Evolutionary conservation across 2,888 invertebrate genomes (phyloP), one percentile per base, ranked within the genome.

Genomic region (Hyles lineata): DNA sequence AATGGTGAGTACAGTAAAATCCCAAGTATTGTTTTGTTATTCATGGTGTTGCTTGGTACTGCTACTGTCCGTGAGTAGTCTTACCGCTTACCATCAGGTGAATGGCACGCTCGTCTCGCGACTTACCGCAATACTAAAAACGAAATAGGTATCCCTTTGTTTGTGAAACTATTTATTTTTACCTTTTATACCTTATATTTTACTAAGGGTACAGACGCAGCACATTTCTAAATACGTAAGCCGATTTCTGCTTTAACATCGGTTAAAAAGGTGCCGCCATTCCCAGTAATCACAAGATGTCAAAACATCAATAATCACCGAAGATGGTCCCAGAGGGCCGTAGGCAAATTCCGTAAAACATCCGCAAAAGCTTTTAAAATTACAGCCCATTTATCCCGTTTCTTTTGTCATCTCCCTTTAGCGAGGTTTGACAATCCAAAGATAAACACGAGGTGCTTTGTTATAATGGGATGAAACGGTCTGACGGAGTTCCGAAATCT

Each of bases 351-450:
- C 89, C 85, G 87, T 88, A 87, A 86, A 91, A 88, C 88, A 89
- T 86, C 87, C 88, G 89, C 87, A 87, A 90, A 92, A 91, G 93
- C 93, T 93, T 93, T 94, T 91, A 92, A 91, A 93, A 93, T 93
- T 92, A 92, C 90, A 86, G 86, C 84, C 89, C 90, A 92, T 94
- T 93, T 92, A 92, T 91, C 88, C 88, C 77, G 83, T 84, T 88
- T 92, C 88, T 90, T 92, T 93, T 93, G 92, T 93, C 85, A 82
- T 85, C 81, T 88, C 90, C 91, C 90, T 88, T 85, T 83, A 83
- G 82, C 83, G 84, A 86, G 82, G 75, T 83, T 90, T 86, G 84
- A 83, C 90, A 85, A 87, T 83, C 85, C 80, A 78, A 76, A 75
- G 76, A 74, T 80, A 73, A 78, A 79, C 77, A 75, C 75, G 73